A percentile compares a stretch with the other conserved stretches of the same genome.
Conservation (phyloP, 2,797 vertebrate species). For the Cryptoprocta ferox region DNA sequence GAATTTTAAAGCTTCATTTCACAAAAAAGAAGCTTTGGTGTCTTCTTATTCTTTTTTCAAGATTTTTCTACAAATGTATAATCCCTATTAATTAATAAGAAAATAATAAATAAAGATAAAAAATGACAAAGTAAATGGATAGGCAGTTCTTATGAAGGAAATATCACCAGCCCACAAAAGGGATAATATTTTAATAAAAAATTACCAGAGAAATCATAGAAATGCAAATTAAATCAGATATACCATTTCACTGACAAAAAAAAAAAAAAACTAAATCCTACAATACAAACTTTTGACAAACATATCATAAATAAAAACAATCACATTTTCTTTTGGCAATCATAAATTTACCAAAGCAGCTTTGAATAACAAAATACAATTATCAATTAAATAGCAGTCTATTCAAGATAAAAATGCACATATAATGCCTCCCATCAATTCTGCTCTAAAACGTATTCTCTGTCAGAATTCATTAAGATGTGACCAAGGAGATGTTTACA, state of each 20-base stretch:
- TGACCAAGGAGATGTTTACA: neutral
- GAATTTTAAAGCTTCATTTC: neutral
- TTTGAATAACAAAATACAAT: neutral
- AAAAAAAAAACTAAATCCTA: neutral
- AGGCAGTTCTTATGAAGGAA: neutral
- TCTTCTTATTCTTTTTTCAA: constrained; percentile 26
- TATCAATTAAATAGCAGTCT: neutral
- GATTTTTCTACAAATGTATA: neutral
- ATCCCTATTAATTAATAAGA: neutral
- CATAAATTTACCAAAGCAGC: neutral
- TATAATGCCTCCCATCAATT: neutral
- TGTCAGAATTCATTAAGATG: neutral
- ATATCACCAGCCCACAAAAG: neutral
- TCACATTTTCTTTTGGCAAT: neutral
- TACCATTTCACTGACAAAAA: neutral
- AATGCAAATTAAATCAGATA: neutral
- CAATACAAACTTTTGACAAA: neutral
- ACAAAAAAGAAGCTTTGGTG: neutral
- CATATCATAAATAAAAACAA: neutral
- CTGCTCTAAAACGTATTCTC: neutral
- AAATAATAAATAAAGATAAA: neutral
- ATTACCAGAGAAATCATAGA: neutral
- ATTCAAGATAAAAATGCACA: neutral
- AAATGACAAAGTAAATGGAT: neutral
- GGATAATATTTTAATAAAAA: neutral